These are phyloP conservation scores for Odontomyia ornata DNA, from an alignment of 2,888 invertebrate genomes.

Conservation along the genomic window DNA sequence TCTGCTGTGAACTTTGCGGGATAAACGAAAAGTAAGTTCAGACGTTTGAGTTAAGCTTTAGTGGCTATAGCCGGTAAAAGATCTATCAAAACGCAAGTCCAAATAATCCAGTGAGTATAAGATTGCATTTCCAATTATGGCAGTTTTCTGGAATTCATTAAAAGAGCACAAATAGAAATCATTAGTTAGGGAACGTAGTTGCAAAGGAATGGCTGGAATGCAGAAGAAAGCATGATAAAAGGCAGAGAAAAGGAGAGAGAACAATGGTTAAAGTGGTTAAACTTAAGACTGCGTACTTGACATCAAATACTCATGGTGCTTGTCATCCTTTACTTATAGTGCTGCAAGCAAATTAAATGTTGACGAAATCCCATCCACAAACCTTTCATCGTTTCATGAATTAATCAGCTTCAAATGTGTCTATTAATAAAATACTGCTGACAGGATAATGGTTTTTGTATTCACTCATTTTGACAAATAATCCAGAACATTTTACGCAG, in stretches of 20 bases:
- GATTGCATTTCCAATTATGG: slow-evolving; percentile 3
- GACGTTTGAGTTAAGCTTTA: neutral
- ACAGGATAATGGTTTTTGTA: slow-evolving; percentile 14
- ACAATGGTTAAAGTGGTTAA: neutral
- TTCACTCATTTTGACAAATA: neutral
- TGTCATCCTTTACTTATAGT: neutral
- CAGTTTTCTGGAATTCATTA: slow-evolving; percentile 1
- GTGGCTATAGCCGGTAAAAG: neutral
- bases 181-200: neutral
- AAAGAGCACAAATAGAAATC: neutral
- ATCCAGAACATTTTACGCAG: neutral
- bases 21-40: neutral
- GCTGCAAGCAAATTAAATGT: neutral
- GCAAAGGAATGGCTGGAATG: no score
- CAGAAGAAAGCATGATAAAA: neutral
- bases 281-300: neutral
- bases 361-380: neutral
- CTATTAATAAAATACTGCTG: slow-evolving; percentile 4
- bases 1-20: neutral
- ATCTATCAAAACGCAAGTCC: neutral
- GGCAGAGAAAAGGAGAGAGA: neutral
- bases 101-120: neutral
- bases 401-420: slow-evolving; percentile 11
- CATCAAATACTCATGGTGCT: neutral
- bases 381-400: slow-evolving; percentile 13